phyloP scores from a whole-genome alignment of 2,797 vertebrate species.

The Okamejei kenojei region DNA sequence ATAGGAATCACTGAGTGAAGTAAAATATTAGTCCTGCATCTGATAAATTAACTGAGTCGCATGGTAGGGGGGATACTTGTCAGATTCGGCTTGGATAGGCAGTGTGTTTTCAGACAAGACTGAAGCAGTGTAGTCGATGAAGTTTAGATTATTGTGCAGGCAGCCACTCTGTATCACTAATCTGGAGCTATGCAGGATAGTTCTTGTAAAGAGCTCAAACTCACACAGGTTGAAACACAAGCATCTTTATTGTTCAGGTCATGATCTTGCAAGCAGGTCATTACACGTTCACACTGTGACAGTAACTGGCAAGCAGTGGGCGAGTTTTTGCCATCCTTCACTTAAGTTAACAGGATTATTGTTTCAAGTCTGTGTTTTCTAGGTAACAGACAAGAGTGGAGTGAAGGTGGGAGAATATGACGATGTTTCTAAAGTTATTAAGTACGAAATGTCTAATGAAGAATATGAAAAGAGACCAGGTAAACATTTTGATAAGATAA shows the following conservation, averaged over 20 bases:
- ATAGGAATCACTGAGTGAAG: background rate
- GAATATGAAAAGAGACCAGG: slow-evolving; percentile 25
- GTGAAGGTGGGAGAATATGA: slow-evolving; percentile 27
- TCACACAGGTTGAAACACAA: no score
- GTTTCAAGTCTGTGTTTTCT: background rate
- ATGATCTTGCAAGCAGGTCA: no score
- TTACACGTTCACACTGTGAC: no score
- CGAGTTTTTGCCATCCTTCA: background rate
- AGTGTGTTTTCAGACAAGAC: background rate
- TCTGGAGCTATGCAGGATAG: background rate
- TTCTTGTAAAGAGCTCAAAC: background rate
- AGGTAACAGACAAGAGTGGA: slow-evolving; percentile 28
- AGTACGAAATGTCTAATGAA: slow-evolving; percentile 36
- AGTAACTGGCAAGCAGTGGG: no score
- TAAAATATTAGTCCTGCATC: background rate
- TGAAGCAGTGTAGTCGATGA: background rate
- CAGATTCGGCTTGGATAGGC: background rate
- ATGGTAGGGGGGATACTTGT: background rate
- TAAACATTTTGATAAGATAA: background rate
- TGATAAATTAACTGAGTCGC: background rate
- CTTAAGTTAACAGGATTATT: background rate
- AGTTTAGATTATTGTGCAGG: background rate
- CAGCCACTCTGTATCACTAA: no score
- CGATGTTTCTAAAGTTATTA: slow-evolving; percentile 34
- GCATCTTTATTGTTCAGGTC: no score